These are phyloP conservation scores for Macrobrachium nipponense DNA, from an alignment of 1,140 invertebrate genomes.

Conservation along the genomic window DNA sequence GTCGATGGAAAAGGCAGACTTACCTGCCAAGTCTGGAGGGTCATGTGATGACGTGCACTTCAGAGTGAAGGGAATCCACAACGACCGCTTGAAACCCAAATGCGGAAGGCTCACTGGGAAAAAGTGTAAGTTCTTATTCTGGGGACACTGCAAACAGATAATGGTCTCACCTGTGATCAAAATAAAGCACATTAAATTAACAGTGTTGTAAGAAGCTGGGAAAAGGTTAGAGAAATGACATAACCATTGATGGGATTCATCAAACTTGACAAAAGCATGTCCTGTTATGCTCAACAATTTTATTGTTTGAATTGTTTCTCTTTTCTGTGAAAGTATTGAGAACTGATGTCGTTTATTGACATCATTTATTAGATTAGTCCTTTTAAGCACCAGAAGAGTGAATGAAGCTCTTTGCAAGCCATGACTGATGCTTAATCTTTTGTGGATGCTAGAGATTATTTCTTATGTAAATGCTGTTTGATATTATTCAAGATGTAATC, in stretches of 20 bases:
- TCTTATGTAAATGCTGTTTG: neutral
- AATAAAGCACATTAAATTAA: neutral
- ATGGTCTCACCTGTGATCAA: neutral
- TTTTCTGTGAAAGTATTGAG: too few species aligned
- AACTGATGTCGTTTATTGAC: too few species aligned
- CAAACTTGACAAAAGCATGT: too few species aligned
- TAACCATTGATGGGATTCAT: too few species aligned
- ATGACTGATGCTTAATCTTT: too few species aligned
- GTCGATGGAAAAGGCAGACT: constrained; percentile 33
- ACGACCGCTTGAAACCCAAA: neutral
- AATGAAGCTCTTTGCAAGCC: too few species aligned
- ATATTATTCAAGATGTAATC: too few species aligned
- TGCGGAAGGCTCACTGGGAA: constrained; percentile 32
- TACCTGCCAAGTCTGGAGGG: neutral
- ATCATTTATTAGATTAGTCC: too few species aligned
- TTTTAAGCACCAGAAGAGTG: too few species aligned
- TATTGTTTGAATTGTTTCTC: neutral
- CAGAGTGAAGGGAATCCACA: constrained; percentile 8
- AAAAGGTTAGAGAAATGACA: too few species aligned
- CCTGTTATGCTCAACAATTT: neutral
- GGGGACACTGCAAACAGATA: too few species aligned
- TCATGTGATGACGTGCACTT: constrained; percentile 1
- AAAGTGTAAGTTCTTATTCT: constrained; percentile 5
- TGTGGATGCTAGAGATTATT: too few species aligned
- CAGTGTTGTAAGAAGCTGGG: neutral